A percentile compares a stretch with the other conserved stretches of the same genome.
These are phyloP conservation scores for Hyperopisus bebe DNA, from an alignment of 2,113 vertebrate species.

Conservation along the genomic window DNA sequence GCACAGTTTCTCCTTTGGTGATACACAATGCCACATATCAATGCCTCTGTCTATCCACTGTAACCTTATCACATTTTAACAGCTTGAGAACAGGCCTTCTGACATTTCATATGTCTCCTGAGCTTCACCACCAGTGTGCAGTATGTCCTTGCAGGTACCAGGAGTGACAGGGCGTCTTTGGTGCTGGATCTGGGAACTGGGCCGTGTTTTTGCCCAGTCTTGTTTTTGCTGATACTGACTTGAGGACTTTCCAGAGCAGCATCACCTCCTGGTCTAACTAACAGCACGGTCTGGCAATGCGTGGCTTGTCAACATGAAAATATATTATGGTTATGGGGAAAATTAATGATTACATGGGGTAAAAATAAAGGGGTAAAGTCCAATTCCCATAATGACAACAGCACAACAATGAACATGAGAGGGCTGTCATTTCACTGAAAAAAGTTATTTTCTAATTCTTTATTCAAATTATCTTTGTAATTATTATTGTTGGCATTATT, in stretches of 20 bases:
- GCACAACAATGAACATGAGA: background rate
- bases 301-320: background rate
- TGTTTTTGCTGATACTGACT: background rate
- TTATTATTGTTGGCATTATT: background rate
- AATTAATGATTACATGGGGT: background rate
- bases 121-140: background rate
- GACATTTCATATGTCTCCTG: background rate
- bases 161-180: background rate
- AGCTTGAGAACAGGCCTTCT: background rate
- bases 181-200: background rate
- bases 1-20: background rate
- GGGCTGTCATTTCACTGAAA: background rate
- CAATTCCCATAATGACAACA: background rate
- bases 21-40: background rate
- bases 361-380: background rate
- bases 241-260: background rate
- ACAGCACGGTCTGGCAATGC: background rate
- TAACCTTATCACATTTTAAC: background rate
- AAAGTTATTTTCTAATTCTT: background rate
- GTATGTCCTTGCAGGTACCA: background rate
- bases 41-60: background rate
- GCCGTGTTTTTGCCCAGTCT: background rate
- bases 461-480: background rate
- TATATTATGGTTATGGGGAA: background rate
- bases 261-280: background rate